These are phyloP conservation scores for Galerucella pusilla DNA, from an alignment of 2,888 invertebrate genomes.

Conservation along the genomic window DNA sequence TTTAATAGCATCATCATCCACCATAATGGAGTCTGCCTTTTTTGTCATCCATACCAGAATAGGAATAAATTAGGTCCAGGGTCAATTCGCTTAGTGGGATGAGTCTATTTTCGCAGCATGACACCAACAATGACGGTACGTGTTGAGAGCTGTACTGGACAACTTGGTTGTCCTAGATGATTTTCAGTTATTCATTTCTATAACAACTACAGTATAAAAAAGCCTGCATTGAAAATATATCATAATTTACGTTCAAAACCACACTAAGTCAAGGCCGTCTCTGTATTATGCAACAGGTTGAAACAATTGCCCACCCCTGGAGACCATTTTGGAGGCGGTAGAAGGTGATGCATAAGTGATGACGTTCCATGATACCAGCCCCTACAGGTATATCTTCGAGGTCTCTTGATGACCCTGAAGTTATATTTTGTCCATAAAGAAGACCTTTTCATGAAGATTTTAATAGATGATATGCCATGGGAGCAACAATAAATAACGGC, in stretches of 20 bases:
- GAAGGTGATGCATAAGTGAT: conserved; percentile 70
- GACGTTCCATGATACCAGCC: conserved; percentile 64
- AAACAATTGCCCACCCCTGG: conserved; percentile 62
- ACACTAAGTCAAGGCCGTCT: conserved; percentile 29
- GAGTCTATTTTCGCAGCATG: no score
- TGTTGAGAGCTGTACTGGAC: no score
- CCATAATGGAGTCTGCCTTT: no score
- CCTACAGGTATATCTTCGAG: conserved; percentile 48
- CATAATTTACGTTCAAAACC: neutral
- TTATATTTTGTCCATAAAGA: conserved; percentile 38
- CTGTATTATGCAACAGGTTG: conserved; percentile 58
- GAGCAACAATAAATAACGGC: conserved; percentile 31
- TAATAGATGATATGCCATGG: conserved; percentile 28
- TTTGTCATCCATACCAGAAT: no score
- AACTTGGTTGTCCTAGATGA: no score
- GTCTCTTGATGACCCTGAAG: conserved; percentile 47
- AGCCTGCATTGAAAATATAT: neutral
- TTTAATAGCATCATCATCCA: no score
- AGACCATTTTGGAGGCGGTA: conserved; percentile 68
- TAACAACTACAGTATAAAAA: neutral
- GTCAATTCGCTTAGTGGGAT: no score
- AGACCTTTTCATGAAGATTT: conserved; percentile 44
- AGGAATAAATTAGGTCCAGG: no score
- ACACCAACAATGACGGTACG: no score
- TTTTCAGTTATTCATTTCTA: no score